Percentiles rank a stretch among this genome's conserved stretches.
Conservation (phyloP, 2,888 invertebrate genomes). For the Ophion obscuratus region DNA sequence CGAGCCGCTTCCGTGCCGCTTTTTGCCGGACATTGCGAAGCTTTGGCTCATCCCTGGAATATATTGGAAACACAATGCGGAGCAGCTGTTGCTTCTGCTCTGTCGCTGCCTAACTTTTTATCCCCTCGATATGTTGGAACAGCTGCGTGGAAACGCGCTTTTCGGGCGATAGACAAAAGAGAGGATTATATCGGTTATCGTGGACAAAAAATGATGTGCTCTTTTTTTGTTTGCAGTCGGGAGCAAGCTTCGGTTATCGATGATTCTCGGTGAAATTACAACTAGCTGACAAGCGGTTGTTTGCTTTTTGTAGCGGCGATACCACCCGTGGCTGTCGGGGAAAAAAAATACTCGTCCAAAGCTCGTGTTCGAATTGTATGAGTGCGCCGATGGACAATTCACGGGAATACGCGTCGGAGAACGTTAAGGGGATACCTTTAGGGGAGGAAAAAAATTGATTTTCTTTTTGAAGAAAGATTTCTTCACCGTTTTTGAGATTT, state of each 20-base stretch:
- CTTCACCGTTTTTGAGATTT: too few species aligned
- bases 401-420: background rate
- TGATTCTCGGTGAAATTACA: conserved; percentile 40
- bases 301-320: background rate
- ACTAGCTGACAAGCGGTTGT: background rate
- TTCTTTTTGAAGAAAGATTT: too few species aligned
- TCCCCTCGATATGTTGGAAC: conserved; percentile 1
- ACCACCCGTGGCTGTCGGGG: background rate
- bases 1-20: conserved; percentile 41
- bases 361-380: background rate
- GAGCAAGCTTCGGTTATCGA: background rate
- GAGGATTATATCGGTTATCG: conserved; percentile 51
- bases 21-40: conserved; percentile 43
- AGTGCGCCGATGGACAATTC: background rate
- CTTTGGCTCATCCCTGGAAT: conserved; percentile 46
- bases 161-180: conserved; percentile 54
- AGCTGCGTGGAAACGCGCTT: conserved; percentile 20
- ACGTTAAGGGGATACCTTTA: too few species aligned
- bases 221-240: conserved; percentile 14
- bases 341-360: background rate
- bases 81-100: conserved; percentile 15
- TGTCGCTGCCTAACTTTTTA: conserved; percentile 1
- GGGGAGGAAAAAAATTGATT: too few species aligned
- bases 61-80: conserved; percentile 40
- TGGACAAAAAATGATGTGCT: conserved; percentile 17